Evolutionary conservation across 2,888 invertebrate genomes (phyloP), one percentile per base, ranked within the genome.

Genomic region (Harpalus rufipes): DNA sequence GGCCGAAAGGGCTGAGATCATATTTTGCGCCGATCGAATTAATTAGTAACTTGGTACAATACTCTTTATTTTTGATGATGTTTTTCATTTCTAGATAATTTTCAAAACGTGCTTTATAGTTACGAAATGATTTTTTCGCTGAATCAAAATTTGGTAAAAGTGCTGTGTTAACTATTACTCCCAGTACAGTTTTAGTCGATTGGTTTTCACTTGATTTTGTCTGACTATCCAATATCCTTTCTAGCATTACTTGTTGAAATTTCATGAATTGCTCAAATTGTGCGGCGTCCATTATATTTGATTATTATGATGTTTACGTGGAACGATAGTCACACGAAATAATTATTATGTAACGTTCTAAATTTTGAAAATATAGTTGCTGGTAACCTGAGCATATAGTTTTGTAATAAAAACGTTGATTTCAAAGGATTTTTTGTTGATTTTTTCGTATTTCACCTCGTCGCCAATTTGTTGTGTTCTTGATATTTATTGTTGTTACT

Each of bases 41-140:
- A 79, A 41, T 3, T n/a, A 84, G 39, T 59, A 84, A 59, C 79
- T 84, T 78, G 5, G 84, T 78, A 84, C 84, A 84, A 59, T 84
- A 84, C 1, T 25, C 16, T 58, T 84, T 84, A 41, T 84, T 65
- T 25, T 65, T 12, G 25, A 65, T 7, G 5, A 59, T 12, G 18
- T 59, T 14, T 59, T 59, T 59, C 59, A 59, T 59, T 10, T 59
- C 6, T 65, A 65, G 16, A 16, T 65, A n/a, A 16, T 65, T 65
- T 12, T 84, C 78, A 39, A 79, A 84, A 12, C 84, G 59, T 7
- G 8, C 8, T 59, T 78, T 84, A 58, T 84, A 84, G 14, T 84
- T 84, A 12, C 61, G 63, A 16, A 84, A 79, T 3, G 84, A 83
- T 83, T 83, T 74, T 76, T 76, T 76, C 16, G 59, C n/a, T 51